A percentile compares a stretch with the other conserved stretches of the same genome.
phyloP scores from a whole-genome alignment of 2,888 invertebrate species.

The Cepaea hortensis region DNA sequence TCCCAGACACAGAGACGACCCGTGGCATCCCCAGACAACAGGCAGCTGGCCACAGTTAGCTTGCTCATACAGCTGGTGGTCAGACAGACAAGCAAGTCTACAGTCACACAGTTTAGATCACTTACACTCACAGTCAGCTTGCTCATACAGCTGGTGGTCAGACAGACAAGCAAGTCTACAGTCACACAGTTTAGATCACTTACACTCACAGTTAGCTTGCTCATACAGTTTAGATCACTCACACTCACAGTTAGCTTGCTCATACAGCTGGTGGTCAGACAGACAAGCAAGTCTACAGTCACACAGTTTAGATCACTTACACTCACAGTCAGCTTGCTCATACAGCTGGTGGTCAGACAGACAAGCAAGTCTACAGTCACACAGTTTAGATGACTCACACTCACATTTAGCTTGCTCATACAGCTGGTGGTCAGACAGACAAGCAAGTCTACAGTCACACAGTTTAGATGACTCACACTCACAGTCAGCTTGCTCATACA shows the following conservation, averaged over 20 bases:
- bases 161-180: background rate
- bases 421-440: too few relatives aligned
- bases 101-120: background rate
- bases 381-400: too few relatives aligned
- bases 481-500: too few relatives aligned
- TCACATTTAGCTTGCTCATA: too few relatives aligned
- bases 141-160: background rate
- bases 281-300: too few relatives aligned
- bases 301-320: constrained; percentile 52
- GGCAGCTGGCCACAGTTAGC: background rate
- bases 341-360: background rate
- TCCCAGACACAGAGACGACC: constrained; percentile 47
- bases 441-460: too few relatives aligned
- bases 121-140: constrained; percentile 51
- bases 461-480: too few relatives aligned
- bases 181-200: constrained; percentile 52
- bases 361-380: too few relatives aligned
- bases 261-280: too few relatives aligned
- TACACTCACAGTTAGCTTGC: background rate
- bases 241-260: too few relatives aligned
- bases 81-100: background rate
- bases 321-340: background rate
- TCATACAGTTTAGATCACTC: background rate
- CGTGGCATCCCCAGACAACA: constrained; percentile 50
- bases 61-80: constrained; percentile 46